Evolutionary conservation across 53 echinoderm and acorn worm species (phyloP), one percentile per base, ranked within the genome.

Genomic region (Paracentrotus lividus): DNA sequence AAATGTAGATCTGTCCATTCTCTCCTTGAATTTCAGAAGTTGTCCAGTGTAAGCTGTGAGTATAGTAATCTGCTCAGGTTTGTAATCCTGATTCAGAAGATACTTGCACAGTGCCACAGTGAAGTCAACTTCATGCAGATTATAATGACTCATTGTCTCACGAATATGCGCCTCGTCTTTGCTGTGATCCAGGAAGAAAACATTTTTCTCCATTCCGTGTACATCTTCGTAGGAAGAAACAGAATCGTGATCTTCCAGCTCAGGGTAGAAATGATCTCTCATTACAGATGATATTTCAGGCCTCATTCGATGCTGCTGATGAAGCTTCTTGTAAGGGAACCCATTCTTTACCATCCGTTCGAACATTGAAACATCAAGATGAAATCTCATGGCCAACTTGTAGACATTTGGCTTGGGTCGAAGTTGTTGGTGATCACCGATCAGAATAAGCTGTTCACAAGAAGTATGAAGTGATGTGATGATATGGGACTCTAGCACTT

Each of bases 401-500:
- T 97, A 97, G 14, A 99, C 97, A 3, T 95, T 97, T 55, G 99
- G 99, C 76, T 97, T 99, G 23, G 99, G 99, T 56, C 95, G 90
- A 20, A 99, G 84, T 81, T 99, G 99, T 34, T 99, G 99, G 76
- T 99, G 99, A 65, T 99, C 99, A 87, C 99, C 99, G 16, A 99
- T 99, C 7, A 99, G 95, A 47, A 99, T 99, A 10, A 99, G 92
- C 52, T 98, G 99, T 32, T 98, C 91, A 92, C 97, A 96, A 54
- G 95, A 54, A 23, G 69, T 31, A 49, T 88, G 94, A 23, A 98
- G 93, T 20, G 95, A 92, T 6, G 97, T 98, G 66, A 98, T 93
- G 24, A 98, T 96, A 88, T 99, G 99, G 24, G 99, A 95, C 68
- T 99, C 99, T 16, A 99, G 94, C 53, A 99, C 96, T 88, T 99